Percentiles rank a stretch among this genome's conserved stretches.
phyloP scores from a whole-genome alignment of 2,113 vertebrate genomes.

The Paramisgurnus dabryanus region DNA sequence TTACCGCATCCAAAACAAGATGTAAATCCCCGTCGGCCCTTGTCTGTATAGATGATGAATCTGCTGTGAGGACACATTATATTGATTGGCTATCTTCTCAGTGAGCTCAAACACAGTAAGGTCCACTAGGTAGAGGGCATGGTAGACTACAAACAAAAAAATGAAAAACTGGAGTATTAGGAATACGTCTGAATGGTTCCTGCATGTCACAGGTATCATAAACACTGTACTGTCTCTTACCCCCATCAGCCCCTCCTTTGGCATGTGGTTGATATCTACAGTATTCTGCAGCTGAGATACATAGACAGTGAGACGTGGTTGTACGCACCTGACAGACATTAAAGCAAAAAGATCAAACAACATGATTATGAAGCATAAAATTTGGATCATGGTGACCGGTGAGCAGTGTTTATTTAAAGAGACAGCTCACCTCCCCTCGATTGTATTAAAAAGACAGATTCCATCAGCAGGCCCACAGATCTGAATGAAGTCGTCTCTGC shows the following conservation, averaged over 20 bases:
- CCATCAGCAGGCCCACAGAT: slow-evolving; percentile 94
- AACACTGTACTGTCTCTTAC: slow-evolving; percentile 44
- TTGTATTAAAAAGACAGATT: slow-evolving; percentile 91
- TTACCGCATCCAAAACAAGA: slow-evolving; percentile 91
- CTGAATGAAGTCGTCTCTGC: slow-evolving; percentile 90
- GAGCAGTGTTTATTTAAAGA: neutral
- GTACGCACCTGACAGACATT: slow-evolving; percentile 77
- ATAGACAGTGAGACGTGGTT: slow-evolving; percentile 91
- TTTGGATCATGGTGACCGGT: neutral
- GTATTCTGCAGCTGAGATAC: slow-evolving; percentile 88
- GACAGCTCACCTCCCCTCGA: slow-evolving; percentile 87
- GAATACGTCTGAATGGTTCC: neutral
- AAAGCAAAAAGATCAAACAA: slow-evolving; percentile 14
- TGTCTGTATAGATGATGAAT: slow-evolving; percentile 88
- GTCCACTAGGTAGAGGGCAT: slow-evolving; percentile 91
- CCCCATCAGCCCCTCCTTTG: slow-evolving; percentile 55
- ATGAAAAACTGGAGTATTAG: neutral
- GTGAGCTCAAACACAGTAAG: slow-evolving; percentile 85
- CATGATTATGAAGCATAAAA: neutral
- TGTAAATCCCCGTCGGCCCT: slow-evolving; percentile 86
- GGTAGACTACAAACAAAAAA: slow-evolving; percentile 80
- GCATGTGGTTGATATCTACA: slow-evolving; percentile 71
- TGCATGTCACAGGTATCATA: neutral
- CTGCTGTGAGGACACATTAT: slow-evolving; percentile 85
- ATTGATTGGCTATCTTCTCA: slow-evolving; percentile 89